Evolutionary conservation across 2,888 invertebrate genomes (phyloP), one percentile per base, ranked within the genome.

Genomic region (Lamellibrachia columna): DNA sequence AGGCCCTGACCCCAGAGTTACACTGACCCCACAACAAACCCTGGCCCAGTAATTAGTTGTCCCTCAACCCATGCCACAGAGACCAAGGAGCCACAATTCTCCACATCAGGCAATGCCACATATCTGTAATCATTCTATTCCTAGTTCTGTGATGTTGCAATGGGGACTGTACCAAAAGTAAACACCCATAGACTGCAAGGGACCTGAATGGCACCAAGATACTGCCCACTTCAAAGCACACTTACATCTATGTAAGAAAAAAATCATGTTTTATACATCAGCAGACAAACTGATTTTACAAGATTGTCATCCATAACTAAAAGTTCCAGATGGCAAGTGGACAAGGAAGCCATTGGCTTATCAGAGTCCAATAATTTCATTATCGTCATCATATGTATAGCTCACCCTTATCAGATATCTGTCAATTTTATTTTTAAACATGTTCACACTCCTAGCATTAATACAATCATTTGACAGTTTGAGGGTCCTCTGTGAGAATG

Each of bases 31-130:
- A 75, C 75, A 75, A 75, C 75, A 75, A 75, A 75, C 75, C 75
- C 75, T 75, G 75, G 22, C 75, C 75, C 75, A 75, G 75, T 75
- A 75, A 75, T 75, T 75, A 75, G 75, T n/a, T 75, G n/a, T n/a
- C 75, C n/a, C 22, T 58, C 2, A 22, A 15, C 6, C 75, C n/a
- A 60, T 11, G 11, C 11, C 11, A 75, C 15, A 75, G 75, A 60
- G 9, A 60, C 15, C 2, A 60, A 15, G 60, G 60, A 9, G 15
- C 9, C 60, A 60, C 60, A 60, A 60, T 4, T 60, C n/a, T 75
- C 75, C 22, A 75, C 22, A 75, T 75, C 75, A 75, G 6, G 75
- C 22, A 75, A 75, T n/a, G 15, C 75, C 75, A 75, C 22, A 2
- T 22, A 11, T 75, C 75, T 75, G 75, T 75, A 75, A 75, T 75